A percentile compares a stretch with the other conserved stretches of the same genome.
phyloP scores from a whole-genome alignment of 2,113 vertebrate species.

The Lophius piscatorius region DNA sequence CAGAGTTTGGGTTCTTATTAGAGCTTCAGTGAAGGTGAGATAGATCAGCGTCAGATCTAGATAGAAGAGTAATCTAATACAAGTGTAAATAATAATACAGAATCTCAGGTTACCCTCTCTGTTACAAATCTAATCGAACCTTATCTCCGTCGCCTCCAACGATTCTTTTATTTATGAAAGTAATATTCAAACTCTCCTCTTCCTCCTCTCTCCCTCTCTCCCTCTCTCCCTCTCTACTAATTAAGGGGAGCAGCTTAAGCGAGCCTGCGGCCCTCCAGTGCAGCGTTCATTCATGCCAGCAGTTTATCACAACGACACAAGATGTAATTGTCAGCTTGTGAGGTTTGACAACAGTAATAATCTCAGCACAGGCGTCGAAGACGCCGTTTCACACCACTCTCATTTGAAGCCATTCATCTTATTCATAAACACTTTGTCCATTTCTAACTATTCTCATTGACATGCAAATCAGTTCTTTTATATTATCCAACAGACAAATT shows the following conservation, averaged over 20 bases:
- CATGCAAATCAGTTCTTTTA: slow-evolving; percentile 4
- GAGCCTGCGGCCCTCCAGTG: slow-evolving; percentile 26
- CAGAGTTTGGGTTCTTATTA: no score
- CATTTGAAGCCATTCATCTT: slow-evolving; percentile 32
- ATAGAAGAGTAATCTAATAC: no score
- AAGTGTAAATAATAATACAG: no score
- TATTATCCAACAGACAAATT: background rate
- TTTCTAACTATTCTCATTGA: slow-evolving; percentile 10
- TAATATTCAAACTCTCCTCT: slow-evolving; percentile 1
- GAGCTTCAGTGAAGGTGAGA: no score
- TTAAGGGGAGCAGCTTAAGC: slow-evolving; percentile 28
- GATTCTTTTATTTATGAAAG: background rate
- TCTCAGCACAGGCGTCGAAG: slow-evolving; percentile 6
- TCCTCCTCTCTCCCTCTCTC: background rate
- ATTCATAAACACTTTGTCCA: slow-evolving; percentile 3
- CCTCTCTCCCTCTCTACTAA: slow-evolving; percentile 17
- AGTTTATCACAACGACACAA: slow-evolving; percentile 45
- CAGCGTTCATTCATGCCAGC: slow-evolving; percentile 47
- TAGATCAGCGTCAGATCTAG: no score
- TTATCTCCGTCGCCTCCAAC: slow-evolving; percentile 21
- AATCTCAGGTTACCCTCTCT: no score
- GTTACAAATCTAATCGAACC: no score
- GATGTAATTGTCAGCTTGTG: slow-evolving; percentile 40
- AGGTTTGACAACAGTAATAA: slow-evolving; percentile 28
- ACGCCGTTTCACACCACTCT: background rate